Conservation (phyloP, 2,797 vertebrate species). For the Intellagama lesueurii region DNA sequence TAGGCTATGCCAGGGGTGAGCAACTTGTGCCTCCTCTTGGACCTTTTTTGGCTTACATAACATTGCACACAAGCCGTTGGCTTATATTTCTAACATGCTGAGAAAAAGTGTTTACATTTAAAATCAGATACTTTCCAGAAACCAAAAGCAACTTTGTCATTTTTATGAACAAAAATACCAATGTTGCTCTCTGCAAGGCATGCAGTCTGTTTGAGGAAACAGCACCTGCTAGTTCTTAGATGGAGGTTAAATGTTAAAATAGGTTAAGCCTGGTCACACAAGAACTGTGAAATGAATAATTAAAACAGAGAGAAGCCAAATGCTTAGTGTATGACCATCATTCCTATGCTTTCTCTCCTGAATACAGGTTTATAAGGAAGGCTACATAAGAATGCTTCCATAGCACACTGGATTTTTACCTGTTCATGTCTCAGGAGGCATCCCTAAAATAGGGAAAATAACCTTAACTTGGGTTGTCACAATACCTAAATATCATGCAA, state of each 20-base stretch:
- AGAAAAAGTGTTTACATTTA: neutral
- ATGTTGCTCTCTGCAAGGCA: neutral
- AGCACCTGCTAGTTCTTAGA: neutral
- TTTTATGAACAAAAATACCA: neutral
- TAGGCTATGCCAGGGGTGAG: neutral
- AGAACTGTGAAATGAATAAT: neutral
- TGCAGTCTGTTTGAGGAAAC: neutral
- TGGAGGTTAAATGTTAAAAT: neutral
- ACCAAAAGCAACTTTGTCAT: neutral
- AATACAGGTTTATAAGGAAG: neutral
- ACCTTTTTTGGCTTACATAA: neutral
- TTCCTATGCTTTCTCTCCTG: neutral
- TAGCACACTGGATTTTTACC: neutral
- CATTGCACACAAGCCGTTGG: neutral
- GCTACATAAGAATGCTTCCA: neutral
- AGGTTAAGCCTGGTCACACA: neutral
- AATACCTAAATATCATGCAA: neutral
- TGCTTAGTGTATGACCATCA: too few relatives aligned
- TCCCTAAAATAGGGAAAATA: neutral
- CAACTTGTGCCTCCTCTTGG: neutral
- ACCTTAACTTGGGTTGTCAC: too few relatives aligned
- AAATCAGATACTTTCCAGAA: neutral
- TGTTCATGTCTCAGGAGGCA: neutral
- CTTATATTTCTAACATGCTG: neutral
- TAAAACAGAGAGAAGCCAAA: neutral